Percentiles rank a stretch among this genome's conserved stretches.
Conservation (phyloP, 1,140 invertebrate genomes). For the Macrobrachium rosenbergii region DNA sequence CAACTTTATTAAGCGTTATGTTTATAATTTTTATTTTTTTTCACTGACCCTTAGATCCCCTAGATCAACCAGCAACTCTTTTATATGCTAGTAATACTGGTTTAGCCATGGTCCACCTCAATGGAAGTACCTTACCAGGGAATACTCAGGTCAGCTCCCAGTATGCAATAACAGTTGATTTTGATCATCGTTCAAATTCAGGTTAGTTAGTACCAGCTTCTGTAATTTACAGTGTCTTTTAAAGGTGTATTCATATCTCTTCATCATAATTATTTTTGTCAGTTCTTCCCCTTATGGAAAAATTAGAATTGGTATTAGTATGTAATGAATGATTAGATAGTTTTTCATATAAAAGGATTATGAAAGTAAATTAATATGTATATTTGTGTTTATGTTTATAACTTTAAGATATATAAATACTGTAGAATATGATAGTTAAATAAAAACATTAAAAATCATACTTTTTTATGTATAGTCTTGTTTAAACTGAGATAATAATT, state of each 20-base stretch:
- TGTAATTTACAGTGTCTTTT: neutral
- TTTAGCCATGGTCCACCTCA: constrained; percentile 73
- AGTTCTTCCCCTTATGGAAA: neutral
- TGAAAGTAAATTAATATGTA: neutral
- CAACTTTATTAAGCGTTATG: too few species aligned
- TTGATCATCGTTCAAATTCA: constrained; percentile 75
- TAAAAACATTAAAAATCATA: too few species aligned
- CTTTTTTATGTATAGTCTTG: neutral
- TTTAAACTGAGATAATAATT: neutral
- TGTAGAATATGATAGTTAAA: too few species aligned
- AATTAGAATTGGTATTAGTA: neutral
- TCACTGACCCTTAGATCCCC: constrained; percentile 72
- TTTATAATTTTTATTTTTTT: neutral
- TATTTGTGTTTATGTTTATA: neutral
- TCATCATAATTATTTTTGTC: neutral
- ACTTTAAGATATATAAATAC: neutral
- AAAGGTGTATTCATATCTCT: neutral
- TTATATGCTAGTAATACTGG: constrained; percentile 74
- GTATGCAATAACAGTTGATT: constrained; percentile 68
- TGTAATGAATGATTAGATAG: neutral
- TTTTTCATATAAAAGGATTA: neutral
- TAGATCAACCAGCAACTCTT: constrained; percentile 72
- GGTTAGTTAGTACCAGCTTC: constrained; percentile 26
- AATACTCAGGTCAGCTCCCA: constrained; percentile 68
- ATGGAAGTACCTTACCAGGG: constrained; percentile 72